Evolutionary conservation across 2,797 vertebrate genomes (phyloP), one percentile per base, ranked within the genome.

Genomic region (Alcedo quadribrachys): DNA sequence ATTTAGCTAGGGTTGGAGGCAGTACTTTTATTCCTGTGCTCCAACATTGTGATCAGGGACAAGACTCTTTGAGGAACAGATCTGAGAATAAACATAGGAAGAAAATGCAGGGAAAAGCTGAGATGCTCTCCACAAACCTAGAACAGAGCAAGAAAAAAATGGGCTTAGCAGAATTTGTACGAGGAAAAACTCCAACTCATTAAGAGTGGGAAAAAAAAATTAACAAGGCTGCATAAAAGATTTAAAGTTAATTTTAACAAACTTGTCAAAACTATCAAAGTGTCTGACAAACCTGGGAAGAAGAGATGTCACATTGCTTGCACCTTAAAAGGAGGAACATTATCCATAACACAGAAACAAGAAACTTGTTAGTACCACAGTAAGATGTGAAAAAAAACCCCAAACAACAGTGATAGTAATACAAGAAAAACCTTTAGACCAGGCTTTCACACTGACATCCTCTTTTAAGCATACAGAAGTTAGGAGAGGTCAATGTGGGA

Each of bases 401-500:
- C 45, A 46, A 46, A 46, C 19, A 43, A 58, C 8, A 12, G 2
- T 53, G 17, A 54, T 11, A 58, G 16, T 43, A 80, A 53, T 14
- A 25, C 28, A 58, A 58, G 20, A 78, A 70, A 57, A 67, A 28
- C 19, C 5, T 89, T 54, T 33, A 89, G n/a, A 48, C 15, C 2
- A 22, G 20, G 19, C 5, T 43, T 37, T 54, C 27, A 30, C 33
- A 63, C 21, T 33, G 32, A 27, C 22, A 46, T 3, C 9, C 15
- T 58, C 24, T 18, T 8, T 32, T 85, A 95, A 94, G 90, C 73
- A 78, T 70, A 91, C 33, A 83, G 87, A 93, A 94, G 92, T 84
- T 85, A 83, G 89, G 81, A 77, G 67, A 95, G 91, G 90, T 93
- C 85, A 92, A 15, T 76, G 71, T 81, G 78, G 70, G 91, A 48